A percentile compares a stretch with the other conserved stretches of the same genome.
phyloP scores from a whole-genome alignment of 2,888 invertebrate genomes.

The Euclidia mi region DNA sequence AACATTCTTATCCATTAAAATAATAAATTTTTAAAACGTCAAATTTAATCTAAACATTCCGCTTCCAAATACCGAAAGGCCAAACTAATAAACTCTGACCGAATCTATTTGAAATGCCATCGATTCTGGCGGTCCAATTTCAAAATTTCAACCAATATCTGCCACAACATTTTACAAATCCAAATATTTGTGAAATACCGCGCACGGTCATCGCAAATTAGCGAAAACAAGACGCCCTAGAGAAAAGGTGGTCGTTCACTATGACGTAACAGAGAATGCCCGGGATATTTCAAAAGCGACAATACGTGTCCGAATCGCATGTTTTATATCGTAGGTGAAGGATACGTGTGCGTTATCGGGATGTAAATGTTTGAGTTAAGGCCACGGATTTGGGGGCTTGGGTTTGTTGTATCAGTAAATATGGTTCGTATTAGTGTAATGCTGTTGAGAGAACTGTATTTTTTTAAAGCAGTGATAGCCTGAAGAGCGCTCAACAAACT shows the following conservation, averaged over 20 bases:
- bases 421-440: neutral
- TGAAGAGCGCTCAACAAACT: no score
- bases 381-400: neutral
- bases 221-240: conserved; percentile 41
- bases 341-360: conserved; percentile 4
- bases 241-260: conserved; percentile 43
- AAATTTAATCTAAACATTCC: conserved; percentile 9
- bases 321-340: conserved; percentile 13
- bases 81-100: conserved; percentile 24
- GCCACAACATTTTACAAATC: conserved; percentile 54
- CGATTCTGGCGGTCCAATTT: conserved; percentile 41
- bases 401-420: conserved; percentile 1
- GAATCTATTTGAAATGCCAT: conserved; percentile 36
- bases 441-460: neutral
- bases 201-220: conserved; percentile 48
- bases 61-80: conserved; percentile 4
- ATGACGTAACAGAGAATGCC: conserved; percentile 45
- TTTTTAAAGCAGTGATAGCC: neutral
- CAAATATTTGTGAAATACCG: conserved; percentile 58
- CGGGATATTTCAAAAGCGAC: conserved; percentile 20
- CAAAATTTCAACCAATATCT: conserved; percentile 49
- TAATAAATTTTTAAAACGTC: no score
- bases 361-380: conserved; percentile 10
- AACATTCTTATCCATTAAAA: neutral
- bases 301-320: conserved; percentile 17